Percentiles rank a stretch among this genome's conserved stretches.
These are phyloP conservation scores for Lophotis ruficrista DNA, from an alignment of 2,113 vertebrate species.

Conservation along the genomic window DNA sequence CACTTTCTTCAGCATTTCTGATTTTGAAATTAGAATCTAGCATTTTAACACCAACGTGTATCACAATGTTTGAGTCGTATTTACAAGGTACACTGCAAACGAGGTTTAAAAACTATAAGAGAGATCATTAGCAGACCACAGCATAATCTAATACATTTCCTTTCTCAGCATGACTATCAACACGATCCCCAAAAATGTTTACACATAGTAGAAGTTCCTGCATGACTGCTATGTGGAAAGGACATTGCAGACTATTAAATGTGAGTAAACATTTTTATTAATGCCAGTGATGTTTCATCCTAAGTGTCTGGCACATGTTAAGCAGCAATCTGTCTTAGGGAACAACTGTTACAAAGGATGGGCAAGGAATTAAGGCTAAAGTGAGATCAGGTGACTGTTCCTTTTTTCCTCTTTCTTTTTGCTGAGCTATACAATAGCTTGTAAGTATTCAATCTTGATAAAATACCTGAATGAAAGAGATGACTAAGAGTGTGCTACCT, in stretches of 20 bases:
- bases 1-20: neutral
- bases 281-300: neutral
- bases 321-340: neutral
- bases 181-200: neutral
- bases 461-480: neutral
- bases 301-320: neutral
- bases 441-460: constrained; percentile 22
- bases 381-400: neutral
- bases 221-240: neutral
- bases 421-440: neutral
- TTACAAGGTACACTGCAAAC: neutral
- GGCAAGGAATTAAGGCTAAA: neutral
- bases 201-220: neutral
- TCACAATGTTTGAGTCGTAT: neutral
- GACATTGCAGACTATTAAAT: neutral
- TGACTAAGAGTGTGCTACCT: neutral
- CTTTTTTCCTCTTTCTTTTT: neutral
- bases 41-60: neutral
- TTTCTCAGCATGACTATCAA: neutral
- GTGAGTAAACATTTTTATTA: neutral
- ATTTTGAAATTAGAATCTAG: neutral
- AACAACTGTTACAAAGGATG: neutral
- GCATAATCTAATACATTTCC: neutral
- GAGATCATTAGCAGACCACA: neutral
- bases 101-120: neutral